These are phyloP conservation scores for Drosophila aldrichi DNA, from an alignment of 2,888 invertebrate genomes.

Conservation along the genomic window DNA sequence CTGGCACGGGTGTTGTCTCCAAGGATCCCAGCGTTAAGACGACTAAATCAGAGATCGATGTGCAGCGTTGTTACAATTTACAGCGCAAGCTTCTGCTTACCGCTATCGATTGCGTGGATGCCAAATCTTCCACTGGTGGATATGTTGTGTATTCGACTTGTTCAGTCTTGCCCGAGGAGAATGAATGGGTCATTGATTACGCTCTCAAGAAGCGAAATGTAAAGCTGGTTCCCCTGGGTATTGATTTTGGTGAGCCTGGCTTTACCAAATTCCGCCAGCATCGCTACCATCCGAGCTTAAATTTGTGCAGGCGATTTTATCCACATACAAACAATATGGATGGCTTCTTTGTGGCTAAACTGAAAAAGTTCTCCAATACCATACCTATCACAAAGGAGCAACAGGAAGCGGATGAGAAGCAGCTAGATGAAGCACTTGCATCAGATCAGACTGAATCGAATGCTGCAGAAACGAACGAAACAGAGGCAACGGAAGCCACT, in stretches of 20 bases:
- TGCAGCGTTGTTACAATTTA: slow-evolving; percentile 95
- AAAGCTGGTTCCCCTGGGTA: slow-evolving; percentile 95
- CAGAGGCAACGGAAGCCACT: slow-evolving; percentile 51
- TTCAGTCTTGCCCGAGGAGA: slow-evolving; percentile 98
- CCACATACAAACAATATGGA: slow-evolving; percentile 99
- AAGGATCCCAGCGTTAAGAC: slow-evolving; percentile 99
- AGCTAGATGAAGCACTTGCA: slow-evolving; percentile 79
- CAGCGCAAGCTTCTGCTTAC: slow-evolving; percentile 96
- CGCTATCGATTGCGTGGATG: slow-evolving; percentile 98
- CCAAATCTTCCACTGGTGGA: slow-evolving; percentile 96
- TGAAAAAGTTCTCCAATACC: slow-evolving; percentile 97
- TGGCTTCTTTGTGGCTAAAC: slow-evolving; percentile 99
- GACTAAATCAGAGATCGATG: slow-evolving; percentile 94
- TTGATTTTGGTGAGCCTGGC: slow-evolving; percentile 98
- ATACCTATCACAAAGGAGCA: slow-evolving; percentile 86
- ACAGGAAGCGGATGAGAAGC: slow-evolving; percentile 84
- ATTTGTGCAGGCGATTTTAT: slow-evolving; percentile 95
- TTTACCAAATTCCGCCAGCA: slow-evolving; percentile 94
- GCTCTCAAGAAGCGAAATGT: slow-evolving; percentile 97
- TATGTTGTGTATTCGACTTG: slow-evolving; percentile 99
- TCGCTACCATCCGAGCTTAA: slow-evolving; percentile 95
- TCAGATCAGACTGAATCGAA: slow-evolving; percentile 50
- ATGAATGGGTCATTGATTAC: slow-evolving; percentile 98
- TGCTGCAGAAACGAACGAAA: slow-evolving; percentile 31
- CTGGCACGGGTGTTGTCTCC: slow-evolving; percentile 98